These are phyloP conservation scores for Cyaniris semiargus DNA, from an alignment of 2,888 invertebrate genomes.

Conservation along the genomic window DNA sequence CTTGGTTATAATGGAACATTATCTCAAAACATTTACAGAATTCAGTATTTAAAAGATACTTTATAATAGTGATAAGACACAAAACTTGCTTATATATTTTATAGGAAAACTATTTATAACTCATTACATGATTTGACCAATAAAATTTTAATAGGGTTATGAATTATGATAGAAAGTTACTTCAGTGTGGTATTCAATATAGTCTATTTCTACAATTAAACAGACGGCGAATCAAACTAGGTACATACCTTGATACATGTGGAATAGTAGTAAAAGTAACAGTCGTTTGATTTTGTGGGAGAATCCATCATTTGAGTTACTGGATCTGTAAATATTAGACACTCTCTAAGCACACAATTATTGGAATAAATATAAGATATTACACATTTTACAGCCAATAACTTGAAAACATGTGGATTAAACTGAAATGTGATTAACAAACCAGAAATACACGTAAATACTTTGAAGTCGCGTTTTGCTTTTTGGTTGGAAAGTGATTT, in stretches of 20 bases:
- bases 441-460: slow-evolving; percentile 23
- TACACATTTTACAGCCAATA: slow-evolving; percentile 3
- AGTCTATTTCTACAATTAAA: background rate
- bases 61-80: background rate
- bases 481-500: background rate
- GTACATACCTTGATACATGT: slow-evolving; percentile 88
- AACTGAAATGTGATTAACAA: slow-evolving; percentile 37
- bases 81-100: background rate
- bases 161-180: background rate
- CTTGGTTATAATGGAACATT: background rate
- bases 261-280: slow-evolving; percentile 94
- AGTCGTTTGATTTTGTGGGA: slow-evolving; percentile 89
- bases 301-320: slow-evolving; percentile 81
- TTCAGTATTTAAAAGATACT: background rate
- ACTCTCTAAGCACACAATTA: slow-evolving; percentile 46
- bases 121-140: background rate
- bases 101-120: background rate
- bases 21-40: background rate
- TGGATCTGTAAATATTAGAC: slow-evolving; percentile 36
- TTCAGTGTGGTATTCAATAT: background rate
- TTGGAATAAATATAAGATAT: background rate
- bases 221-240: slow-evolving; percentile 9
- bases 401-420: slow-evolving; percentile 18
- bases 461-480: background rate
- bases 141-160: slow-evolving; percentile 2